These are phyloP conservation scores for Stenurella melanura DNA, from an alignment of 2,888 invertebrate genomes.

Conservation along the genomic window DNA sequence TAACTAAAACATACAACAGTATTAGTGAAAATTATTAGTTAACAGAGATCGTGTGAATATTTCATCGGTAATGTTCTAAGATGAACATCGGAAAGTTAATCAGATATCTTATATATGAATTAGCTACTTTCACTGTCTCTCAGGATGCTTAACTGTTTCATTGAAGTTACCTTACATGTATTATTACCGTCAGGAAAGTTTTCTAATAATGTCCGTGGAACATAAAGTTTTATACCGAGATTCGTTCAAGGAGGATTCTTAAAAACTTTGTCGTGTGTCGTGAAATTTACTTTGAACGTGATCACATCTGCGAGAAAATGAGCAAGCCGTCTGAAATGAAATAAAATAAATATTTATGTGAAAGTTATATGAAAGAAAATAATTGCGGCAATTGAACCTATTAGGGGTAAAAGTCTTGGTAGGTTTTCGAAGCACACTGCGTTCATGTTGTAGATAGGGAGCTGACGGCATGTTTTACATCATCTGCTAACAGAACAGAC, in stretches of 20 bases:
- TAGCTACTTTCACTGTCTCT: too few relatives aligned
- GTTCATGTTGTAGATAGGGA: too few relatives aligned
- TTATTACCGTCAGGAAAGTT: slow-evolving; percentile 22
- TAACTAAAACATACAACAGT: too few relatives aligned
- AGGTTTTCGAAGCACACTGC: too few relatives aligned
- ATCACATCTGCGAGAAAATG: slow-evolving; percentile 3
- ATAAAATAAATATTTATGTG: neutral
- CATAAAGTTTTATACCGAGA: slow-evolving; percentile 31
- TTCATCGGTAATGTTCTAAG: too few relatives aligned
- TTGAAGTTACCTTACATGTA: slow-evolving; percentile 9
- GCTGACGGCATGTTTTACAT: too few relatives aligned
- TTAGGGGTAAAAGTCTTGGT: too few relatives aligned
- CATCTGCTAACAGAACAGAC: too few relatives aligned
- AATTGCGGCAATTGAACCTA: neutral
- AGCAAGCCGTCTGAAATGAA: neutral
- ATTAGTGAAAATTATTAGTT: too few relatives aligned
- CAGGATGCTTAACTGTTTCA: slow-evolving; percentile 10
- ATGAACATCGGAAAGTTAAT: too few relatives aligned
- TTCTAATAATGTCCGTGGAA: slow-evolving; percentile 33
- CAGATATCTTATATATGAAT: too few relatives aligned
- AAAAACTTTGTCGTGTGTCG: slow-evolving; percentile 15
- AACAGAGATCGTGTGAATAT: too few relatives aligned
- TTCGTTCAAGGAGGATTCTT: slow-evolving; percentile 8
- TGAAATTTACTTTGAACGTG: slow-evolving; percentile 23
- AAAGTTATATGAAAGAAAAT: slow-evolving; percentile 2